A percentile compares a stretch with the other conserved stretches of the same genome.
Evolutionary conservation across 2,797 vertebrate species (phyloP).

Genomic region (Centropyge bicolor): DNA sequence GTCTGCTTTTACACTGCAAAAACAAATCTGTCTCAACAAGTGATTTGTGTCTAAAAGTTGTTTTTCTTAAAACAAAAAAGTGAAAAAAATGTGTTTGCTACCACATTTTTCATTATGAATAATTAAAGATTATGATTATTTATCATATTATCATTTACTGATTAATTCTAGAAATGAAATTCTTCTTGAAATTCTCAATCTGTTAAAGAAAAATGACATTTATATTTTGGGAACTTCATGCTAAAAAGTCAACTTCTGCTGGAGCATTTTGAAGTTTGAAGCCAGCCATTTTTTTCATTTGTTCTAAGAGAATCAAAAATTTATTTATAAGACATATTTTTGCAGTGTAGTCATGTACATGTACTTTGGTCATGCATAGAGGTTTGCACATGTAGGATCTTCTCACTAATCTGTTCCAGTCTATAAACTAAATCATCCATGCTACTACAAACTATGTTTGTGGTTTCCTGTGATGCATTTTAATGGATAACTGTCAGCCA

Average conservation of each 20-base stretch:
- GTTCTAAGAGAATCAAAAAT: slow-evolving; percentile 38
- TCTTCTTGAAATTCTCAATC: too few relatives aligned
- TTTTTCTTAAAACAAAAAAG: slow-evolving; percentile 13
- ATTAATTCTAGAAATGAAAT: too few relatives aligned
- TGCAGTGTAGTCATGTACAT: slow-evolving; percentile 36
- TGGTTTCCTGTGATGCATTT: background rate
- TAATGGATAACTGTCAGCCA: background rate
- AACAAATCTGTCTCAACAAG: slow-evolving; percentile 23
- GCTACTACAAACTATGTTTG: background rate
- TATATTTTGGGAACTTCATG: background rate
- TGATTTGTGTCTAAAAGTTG: slow-evolving; percentile 33
- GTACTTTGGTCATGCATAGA: slow-evolving; percentile 34
- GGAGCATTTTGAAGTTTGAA: background rate
- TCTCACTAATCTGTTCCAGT: slow-evolving; percentile 43
- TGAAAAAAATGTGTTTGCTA: background rate
- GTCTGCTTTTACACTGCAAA: slow-evolving; percentile 53
- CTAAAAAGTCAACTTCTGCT: background rate
- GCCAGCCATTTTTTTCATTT: background rate
- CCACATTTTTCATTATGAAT: too few relatives aligned
- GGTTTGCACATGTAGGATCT: slow-evolving; percentile 62
- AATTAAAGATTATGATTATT: too few relatives aligned
- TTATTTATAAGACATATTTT: slow-evolving; percentile 36
- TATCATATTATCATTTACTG: too few relatives aligned
- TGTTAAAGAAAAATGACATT: background rate
- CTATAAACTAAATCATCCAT: slow-evolving; percentile 18